Percentiles rank a stretch among this genome's conserved stretches.
These are phyloP conservation scores for Drosophila ananassae DNA, from an alignment of 1,140 invertebrate genomes.

Conservation along the genomic window DNA sequence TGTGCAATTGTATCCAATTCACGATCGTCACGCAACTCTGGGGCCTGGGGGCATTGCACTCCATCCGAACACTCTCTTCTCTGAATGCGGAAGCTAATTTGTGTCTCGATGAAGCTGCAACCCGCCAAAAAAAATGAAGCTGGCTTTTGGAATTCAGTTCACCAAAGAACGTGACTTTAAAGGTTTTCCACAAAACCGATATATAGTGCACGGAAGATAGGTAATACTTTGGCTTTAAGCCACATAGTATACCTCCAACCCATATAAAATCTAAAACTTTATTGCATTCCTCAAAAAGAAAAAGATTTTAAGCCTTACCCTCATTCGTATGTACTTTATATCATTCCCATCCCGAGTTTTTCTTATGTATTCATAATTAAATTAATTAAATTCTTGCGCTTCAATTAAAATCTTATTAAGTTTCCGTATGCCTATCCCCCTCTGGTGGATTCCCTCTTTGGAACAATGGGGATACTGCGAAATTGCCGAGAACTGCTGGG, in stretches of 20 bases:
- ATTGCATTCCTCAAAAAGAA: conserved; percentile 35
- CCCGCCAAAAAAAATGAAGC: conserved; percentile 11
- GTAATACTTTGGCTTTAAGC: background rate
- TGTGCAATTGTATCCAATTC: conserved; percentile 36
- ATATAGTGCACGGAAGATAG: conserved; percentile 3
- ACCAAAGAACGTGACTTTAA: conserved; percentile 38
- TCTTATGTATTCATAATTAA: conserved; percentile 65
- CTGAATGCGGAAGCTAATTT: conserved; percentile 63
- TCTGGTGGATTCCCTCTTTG: conserved; percentile 13
- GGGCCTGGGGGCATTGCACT: conserved; percentile 40
- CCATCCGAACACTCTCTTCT: background rate
- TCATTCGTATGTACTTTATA: background rate
- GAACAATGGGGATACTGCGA: conserved; percentile 45
- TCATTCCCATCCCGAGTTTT: conserved; percentile 14
- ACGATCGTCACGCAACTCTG: conserved; percentile 58
- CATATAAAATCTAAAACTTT: conserved; percentile 19
- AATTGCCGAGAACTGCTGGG: conserved; percentile 24
- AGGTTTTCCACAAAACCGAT: background rate
- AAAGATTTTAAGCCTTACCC: conserved; percentile 9
- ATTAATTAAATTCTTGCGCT: conserved; percentile 83
- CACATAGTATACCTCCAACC: background rate
- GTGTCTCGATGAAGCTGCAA: conserved; percentile 1
- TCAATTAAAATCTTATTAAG: conserved; percentile 83
- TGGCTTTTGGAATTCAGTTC: conserved; percentile 19
- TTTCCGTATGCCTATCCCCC: conserved; percentile 52